Evolutionary conservation across 1,140 invertebrate genomes (phyloP).

Genomic region (Zelostemma sp.): DNA sequence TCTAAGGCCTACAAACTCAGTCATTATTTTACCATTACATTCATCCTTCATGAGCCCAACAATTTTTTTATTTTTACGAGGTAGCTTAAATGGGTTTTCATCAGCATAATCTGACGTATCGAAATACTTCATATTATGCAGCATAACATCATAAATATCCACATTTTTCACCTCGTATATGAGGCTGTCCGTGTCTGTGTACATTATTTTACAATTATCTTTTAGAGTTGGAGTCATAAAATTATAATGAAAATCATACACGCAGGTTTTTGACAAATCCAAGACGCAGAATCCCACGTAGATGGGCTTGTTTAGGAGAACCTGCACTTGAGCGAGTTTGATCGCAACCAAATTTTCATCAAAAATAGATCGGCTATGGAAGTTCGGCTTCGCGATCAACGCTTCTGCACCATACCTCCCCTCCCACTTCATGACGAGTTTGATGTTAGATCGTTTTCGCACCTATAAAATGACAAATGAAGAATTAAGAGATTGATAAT

Average conservation of each 20-base stretch:
- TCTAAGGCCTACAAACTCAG: conserved; percentile 13
- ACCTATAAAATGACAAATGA: no score
- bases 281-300: conserved; percentile 40
- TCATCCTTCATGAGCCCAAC: conserved; percentile 16
- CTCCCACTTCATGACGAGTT: conserved; percentile 50
- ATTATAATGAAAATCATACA: conserved; percentile 54
- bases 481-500: no score
- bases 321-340: conserved; percentile 27
- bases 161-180: conserved; percentile 61
- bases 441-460: conserved; percentile 53
- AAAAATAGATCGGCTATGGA: conserved; percentile 47
- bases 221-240: conserved; percentile 35
- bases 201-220: conserved; percentile 47
- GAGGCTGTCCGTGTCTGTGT: conserved; percentile 63
- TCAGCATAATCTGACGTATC: no score
- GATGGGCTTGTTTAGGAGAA: conserved; percentile 47
- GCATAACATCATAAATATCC: not conserved
- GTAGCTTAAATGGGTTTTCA: no score
- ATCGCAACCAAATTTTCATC: conserved; percentile 42
- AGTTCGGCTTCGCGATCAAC: conserved; percentile 54
- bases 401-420: conserved; percentile 33
- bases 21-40: no score
- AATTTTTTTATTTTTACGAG: conserved; percentile 29
- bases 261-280: conserved; percentile 40
- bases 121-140: not conserved